Evolutionary conservation across 2,113 vertebrate genomes (phyloP).

Genomic region (Chlamydotis undulata): DNA sequence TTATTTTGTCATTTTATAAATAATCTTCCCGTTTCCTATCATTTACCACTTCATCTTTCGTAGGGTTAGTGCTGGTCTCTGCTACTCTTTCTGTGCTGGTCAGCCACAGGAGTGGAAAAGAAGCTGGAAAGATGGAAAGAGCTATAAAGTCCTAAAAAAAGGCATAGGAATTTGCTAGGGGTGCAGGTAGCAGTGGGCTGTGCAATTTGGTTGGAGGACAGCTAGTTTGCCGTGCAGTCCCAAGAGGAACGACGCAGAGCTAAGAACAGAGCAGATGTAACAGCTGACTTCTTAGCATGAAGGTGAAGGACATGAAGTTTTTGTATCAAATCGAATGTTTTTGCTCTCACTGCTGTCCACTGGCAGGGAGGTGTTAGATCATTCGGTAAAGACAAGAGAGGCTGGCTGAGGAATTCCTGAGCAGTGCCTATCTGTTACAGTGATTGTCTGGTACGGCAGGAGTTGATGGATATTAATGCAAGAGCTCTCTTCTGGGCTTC

Average conservation of each 20-base stretch:
- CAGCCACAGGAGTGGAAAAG: background rate
- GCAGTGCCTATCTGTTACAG: background rate
- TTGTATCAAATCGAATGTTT: background rate
- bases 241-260: background rate
- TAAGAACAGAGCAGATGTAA: background rate
- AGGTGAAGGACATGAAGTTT: background rate
- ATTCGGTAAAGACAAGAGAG: background rate
- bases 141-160: background rate
- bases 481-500: background rate
- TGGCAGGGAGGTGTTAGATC: background rate
- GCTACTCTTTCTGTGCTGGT: background rate
- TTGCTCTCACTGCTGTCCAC: background rate
- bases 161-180: background rate
- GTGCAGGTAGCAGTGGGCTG: background rate
- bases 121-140: background rate
- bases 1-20: slow-evolving; percentile 9
- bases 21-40: slow-evolving; percentile 19
- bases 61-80: background rate
- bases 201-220: background rate
- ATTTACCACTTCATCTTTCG: background rate
- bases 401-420: background rate
- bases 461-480: background rate
- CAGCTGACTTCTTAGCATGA: background rate
- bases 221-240: background rate
- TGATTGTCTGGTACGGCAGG: background rate